Conservation (phyloP, 2,797 vertebrate species). For the Crocodylus rhombifer region DNA sequence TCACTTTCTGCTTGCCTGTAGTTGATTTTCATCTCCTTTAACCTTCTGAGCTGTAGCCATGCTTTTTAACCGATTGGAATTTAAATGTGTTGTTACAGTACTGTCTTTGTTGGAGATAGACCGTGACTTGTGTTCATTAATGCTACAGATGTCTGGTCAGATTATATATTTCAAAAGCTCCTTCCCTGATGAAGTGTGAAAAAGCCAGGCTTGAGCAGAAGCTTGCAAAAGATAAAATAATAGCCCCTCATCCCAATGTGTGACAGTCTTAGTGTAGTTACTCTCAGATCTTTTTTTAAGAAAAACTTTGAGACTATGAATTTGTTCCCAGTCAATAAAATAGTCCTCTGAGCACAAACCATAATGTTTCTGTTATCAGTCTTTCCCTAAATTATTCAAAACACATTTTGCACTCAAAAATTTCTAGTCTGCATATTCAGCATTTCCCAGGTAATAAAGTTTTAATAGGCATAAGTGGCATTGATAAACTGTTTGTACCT, state of each 20-base stretch:
- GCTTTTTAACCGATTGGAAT: constrained; percentile 63
- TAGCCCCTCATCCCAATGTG: not conserved
- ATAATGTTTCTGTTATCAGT: constrained; percentile 47
- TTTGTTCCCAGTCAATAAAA: constrained; percentile 61
- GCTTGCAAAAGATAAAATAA: constrained; percentile 35
- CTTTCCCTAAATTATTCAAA: constrained; percentile 70
- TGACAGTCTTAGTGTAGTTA: constrained; percentile 10
- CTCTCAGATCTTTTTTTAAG: constrained; percentile 26
- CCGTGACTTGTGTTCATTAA: constrained; percentile 64
- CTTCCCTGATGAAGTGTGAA: constrained; percentile 56
- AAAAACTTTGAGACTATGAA: constrained; percentile 50
- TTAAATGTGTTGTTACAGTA: constrained; percentile 67
- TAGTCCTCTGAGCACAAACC: not conserved
- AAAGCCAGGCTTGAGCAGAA: constrained; percentile 28
- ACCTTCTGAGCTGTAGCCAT: constrained; percentile 41
- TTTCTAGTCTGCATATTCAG: constrained; percentile 47
- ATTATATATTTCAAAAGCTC: constrained; percentile 67
- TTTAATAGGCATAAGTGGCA: constrained; percentile 47
- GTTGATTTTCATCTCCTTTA: constrained; percentile 41
- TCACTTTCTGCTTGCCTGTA: not conserved
- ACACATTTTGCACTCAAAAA: constrained; percentile 47
- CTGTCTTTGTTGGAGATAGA: constrained; percentile 60
- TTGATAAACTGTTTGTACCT: constrained; percentile 39
- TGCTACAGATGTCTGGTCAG: constrained; percentile 58
- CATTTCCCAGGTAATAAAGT: constrained; percentile 48